Evolutionary conservation across 2,888 invertebrate genomes (phyloP).

Genomic region (Aphrophora alni): DNA sequence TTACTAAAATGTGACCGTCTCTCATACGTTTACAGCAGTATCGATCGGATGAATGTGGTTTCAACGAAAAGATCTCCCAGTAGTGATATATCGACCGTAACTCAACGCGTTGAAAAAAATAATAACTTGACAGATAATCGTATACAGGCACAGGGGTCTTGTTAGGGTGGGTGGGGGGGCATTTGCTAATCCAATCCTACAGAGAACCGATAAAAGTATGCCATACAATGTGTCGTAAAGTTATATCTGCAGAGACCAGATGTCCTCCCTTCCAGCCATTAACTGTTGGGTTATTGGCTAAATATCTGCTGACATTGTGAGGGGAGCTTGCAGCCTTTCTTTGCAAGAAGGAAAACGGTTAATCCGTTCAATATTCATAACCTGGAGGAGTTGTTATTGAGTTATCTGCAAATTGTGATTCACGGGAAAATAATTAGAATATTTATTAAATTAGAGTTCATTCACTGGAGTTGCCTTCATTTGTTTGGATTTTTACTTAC

Average conservation of each 20-base stretch:
- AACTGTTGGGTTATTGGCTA: neutral
- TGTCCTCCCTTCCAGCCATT: slow-evolving; percentile 2
- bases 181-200: slow-evolving; percentile 4
- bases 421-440: neutral
- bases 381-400: neutral
- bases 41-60: neutral
- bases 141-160: too few relatives aligned
- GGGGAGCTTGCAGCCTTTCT: neutral
- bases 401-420: neutral
- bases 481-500: too few relatives aligned
- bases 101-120: neutral
- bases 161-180: neutral
- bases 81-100: neutral
- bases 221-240: neutral
- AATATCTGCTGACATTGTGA: neutral
- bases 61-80: neutral
- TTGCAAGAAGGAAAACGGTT: too few relatives aligned
- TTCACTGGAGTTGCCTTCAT: too few relatives aligned
- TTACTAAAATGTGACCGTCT: neutral
- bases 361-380: neutral
- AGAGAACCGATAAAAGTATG: neutral
- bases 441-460: neutral
- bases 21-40: neutral
- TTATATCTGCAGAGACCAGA: neutral
- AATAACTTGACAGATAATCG: slow-evolving; percentile 9